Conservation (phyloP, 30 jellyfish, hydroid and myxozoan species). For the Chrysaora quinquecirrha region DNA sequence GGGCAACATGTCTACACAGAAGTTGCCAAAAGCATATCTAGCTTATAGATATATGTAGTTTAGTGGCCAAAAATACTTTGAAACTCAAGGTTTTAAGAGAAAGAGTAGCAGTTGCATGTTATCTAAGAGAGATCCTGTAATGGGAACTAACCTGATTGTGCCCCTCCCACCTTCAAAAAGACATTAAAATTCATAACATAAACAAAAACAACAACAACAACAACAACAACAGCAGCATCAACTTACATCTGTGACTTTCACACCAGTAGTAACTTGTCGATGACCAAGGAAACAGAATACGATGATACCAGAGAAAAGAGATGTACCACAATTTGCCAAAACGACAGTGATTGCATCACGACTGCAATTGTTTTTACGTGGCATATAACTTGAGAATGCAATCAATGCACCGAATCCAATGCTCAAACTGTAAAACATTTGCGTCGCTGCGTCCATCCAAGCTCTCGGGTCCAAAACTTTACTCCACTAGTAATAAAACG, state of each 20-base stretch:
- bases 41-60: too few species aligned
- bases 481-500: slow-evolving; percentile 46
- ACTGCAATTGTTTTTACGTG: slow-evolving; percentile 87
- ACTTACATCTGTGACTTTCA: slow-evolving; percentile 74
- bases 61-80: too few species aligned
- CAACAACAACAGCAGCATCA: too few species aligned
- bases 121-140: too few species aligned
- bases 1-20: too few species aligned
- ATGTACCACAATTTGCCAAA: slow-evolving; percentile 93
- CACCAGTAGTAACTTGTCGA: slow-evolving; percentile 81
- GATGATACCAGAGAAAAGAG: slow-evolving; percentile 93
- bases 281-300: slow-evolving; percentile 94
- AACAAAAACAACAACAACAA: too few species aligned
- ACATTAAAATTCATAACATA: too few species aligned
- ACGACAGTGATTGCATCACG: slow-evolving; percentile 89
- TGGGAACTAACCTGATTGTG: too few species aligned
- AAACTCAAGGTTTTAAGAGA: too few species aligned
- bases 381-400: slow-evolving; percentile 98
- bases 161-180: too few species aligned
- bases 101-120: too few species aligned
- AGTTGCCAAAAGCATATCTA: too few species aligned
- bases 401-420: slow-evolving; percentile 97
- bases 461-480: slow-evolving; percentile 80
- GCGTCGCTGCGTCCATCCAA: slow-evolving; percentile 99
- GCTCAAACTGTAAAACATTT: slow-evolving; percentile 93